A percentile compares a stretch with the other conserved stretches of the same genome.
Evolutionary conservation across 2,888 invertebrate species (phyloP).

Genomic region (Ophion ventricosus): DNA sequence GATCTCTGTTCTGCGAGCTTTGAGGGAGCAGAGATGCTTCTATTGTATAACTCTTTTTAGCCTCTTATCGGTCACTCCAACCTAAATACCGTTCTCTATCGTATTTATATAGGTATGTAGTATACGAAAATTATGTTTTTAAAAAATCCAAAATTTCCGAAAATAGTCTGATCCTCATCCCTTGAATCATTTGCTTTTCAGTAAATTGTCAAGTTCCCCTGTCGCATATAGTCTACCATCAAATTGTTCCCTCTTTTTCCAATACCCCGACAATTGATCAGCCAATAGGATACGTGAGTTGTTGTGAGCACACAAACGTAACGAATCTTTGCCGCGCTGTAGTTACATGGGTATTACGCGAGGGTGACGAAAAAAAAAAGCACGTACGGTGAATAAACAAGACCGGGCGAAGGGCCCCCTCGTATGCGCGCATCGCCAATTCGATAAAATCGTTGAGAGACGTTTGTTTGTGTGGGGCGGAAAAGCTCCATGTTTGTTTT

Average conservation of each 20-base stretch:
- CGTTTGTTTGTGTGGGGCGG: constrained; percentile 27
- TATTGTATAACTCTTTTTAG: no score
- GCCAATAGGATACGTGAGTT: not conserved
- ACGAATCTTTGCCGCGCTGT: not conserved
- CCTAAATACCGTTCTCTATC: no score
- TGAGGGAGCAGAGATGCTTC: no score
- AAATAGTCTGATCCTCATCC: not conserved
- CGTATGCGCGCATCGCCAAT: constrained; percentile 13
- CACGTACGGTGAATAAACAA: constrained; percentile 33
- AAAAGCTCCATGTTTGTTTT: constrained; percentile 48
- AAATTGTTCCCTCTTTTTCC: not conserved
- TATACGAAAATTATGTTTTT: no score
- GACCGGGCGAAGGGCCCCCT: constrained; percentile 1
- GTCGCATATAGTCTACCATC: not conserved
- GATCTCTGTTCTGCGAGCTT: no score
- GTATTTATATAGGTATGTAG: no score
- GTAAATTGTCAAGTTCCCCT: not conserved
- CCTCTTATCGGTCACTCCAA: no score
- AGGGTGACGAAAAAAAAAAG: constrained; percentile 18
- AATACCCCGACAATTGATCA: not conserved
- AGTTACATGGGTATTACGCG: constrained; percentile 1
- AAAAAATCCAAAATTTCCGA: no score
- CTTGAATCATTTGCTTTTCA: not conserved
- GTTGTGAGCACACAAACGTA: not conserved
- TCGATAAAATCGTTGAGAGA: constrained; percentile 38